phyloP scores from a whole-genome alignment of 53 echinoderm and acorn worm genomes.

The Actinopyga echinites region DNA sequence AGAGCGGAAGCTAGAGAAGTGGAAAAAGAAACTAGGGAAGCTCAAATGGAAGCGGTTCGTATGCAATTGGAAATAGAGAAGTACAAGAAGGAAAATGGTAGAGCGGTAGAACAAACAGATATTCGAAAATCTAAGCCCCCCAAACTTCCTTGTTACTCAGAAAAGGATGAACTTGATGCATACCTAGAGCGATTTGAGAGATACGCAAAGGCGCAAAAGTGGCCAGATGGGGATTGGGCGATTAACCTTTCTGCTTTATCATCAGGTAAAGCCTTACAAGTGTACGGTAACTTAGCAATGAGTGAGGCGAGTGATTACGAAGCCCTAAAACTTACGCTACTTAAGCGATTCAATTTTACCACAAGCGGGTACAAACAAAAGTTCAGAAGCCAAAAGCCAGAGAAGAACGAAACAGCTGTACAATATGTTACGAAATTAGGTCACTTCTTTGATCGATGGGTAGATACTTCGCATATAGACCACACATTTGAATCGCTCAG shows the following conservation, averaged over 20 bases:
- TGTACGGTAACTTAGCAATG: slow-evolving; percentile 7
- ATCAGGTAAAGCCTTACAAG: slow-evolving; percentile 40
- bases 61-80: not conserved
- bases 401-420: slow-evolving; percentile 1
- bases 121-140: slow-evolving; percentile 41
- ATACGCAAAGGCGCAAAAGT: slow-evolving; percentile 18
- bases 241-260: slow-evolving; percentile 21
- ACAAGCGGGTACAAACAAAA: slow-evolving; percentile 21
- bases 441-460: not conserved
- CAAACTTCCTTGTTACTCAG: slow-evolving; percentile 15
- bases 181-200: slow-evolving; percentile 47
- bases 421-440: slow-evolving; percentile 20
- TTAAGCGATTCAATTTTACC: slow-evolving; percentile 24
- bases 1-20: slow-evolving; percentile 16
- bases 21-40: slow-evolving; percentile 4
- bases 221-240: slow-evolving; percentile 32
- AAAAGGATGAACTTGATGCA: slow-evolving; percentile 50
- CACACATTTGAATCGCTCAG: not conserved
- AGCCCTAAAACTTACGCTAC: slow-evolving; percentile 12
- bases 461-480: not conserved
- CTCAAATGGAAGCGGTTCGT: not conserved
- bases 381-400: slow-evolving; percentile 38
- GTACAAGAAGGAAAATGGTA: not conserved
- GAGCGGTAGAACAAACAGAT: not conserved
- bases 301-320: slow-evolving; percentile 33